phyloP scores from a whole-genome alignment of 1,140 invertebrate species.

The Vollenhovia emeryi region DNA sequence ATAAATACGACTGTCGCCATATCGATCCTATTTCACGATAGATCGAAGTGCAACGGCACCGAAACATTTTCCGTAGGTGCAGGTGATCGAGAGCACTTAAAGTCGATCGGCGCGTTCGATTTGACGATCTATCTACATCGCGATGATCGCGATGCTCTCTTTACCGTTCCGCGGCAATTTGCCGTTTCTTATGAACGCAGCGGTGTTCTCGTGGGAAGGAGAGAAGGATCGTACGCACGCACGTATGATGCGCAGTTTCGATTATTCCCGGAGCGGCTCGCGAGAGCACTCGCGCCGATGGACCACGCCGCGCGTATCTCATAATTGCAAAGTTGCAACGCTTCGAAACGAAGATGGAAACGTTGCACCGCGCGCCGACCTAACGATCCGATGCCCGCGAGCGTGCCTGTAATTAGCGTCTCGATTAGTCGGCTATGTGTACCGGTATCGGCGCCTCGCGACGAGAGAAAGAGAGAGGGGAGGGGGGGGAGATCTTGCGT shows the following conservation, averaged over 20 bases:
- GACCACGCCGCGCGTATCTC: conserved; percentile 1
- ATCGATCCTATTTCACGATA: no score
- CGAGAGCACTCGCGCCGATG: background rate
- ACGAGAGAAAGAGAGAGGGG: background rate
- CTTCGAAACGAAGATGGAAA: conserved; percentile 63
- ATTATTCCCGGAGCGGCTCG: conserved; percentile 35
- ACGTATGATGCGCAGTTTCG: conserved; percentile 32
- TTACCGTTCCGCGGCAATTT: background rate
- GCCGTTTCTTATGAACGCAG: background rate
- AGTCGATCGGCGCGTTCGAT: background rate
- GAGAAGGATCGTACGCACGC: background rate
- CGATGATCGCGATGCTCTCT: background rate
- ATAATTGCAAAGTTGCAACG: conserved; percentile 63
- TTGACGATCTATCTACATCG: background rate
- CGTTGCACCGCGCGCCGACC: conserved; percentile 38
- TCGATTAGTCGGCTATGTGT: conserved; percentile 54
- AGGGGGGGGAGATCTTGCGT: background rate
- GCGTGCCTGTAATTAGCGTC: conserved; percentile 58
- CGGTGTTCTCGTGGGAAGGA: background rate
- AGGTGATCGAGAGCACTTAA: background rate
- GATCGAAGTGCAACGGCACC: no score
- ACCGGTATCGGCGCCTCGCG: background rate
- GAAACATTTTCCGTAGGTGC: no score
- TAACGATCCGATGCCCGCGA: conserved; percentile 60
- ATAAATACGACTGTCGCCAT: no score